Conservation (phyloP, 2,797 vertebrate genomes). For the Bufotes viridis region DNA sequence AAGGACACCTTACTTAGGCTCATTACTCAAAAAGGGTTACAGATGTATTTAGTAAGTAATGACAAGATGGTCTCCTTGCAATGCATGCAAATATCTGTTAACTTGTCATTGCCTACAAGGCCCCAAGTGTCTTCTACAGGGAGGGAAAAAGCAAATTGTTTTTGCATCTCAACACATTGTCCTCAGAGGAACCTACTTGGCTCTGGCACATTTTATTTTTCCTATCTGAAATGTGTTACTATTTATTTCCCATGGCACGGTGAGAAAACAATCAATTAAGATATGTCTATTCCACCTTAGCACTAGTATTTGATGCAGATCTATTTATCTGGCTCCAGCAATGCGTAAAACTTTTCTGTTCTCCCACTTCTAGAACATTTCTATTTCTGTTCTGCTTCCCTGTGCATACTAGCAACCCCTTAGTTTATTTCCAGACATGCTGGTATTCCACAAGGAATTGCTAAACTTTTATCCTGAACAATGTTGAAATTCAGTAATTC, state of each 20-base stretch:
- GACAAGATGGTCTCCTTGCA: slow-evolving; percentile 20
- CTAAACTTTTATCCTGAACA: background rate
- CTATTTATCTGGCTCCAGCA: slow-evolving; percentile 40
- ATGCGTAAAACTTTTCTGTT: slow-evolving; percentile 22
- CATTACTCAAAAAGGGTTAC: slow-evolving; percentile 19
- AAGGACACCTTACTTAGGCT: slow-evolving; percentile 6
- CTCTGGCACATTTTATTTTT: slow-evolving; percentile 29
- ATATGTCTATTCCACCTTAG: slow-evolving; percentile 37
- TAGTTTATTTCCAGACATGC: background rate
- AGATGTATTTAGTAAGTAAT: slow-evolving; percentile 31
- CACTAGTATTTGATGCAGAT: slow-evolving; percentile 35
- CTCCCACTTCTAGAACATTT: slow-evolving; percentile 35
- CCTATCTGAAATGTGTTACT: slow-evolving; percentile 41
- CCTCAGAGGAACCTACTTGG: slow-evolving; percentile 31
- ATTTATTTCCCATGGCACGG: slow-evolving; percentile 52
- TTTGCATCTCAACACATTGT: slow-evolving; percentile 37
- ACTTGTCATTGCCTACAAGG: slow-evolving; percentile 37
- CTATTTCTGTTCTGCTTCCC: background rate
- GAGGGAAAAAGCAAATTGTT: slow-evolving; percentile 42
- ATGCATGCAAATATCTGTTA: slow-evolving; percentile 25
- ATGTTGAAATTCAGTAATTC: background rate
- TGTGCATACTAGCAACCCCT: background rate
- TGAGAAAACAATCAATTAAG: slow-evolving; percentile 51
- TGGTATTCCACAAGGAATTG: slow-evolving; percentile 3
- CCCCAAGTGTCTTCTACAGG: slow-evolving; percentile 41